Base-by-base conservation (phyloP, 2,888 invertebrate species). In the Nymphalis c-album region DNA sequence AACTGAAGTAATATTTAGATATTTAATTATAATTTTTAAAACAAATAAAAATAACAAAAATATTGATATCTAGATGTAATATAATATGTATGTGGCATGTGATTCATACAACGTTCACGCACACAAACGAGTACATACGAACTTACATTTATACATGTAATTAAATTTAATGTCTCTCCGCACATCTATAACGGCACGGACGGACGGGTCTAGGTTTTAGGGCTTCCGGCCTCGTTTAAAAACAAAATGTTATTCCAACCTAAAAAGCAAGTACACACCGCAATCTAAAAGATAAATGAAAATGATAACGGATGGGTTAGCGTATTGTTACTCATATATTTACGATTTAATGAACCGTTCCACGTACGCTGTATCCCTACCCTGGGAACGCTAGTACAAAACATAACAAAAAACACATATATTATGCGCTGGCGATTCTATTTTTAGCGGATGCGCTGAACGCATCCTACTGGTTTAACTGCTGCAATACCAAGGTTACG, bases 401-500 rank as follows among this genome's bases (percentile, higher is more conserved):
- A 82, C 74, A 80, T 26, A 31, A 81, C 80, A 85, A 88, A 90
- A 88, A 88, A 84, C 82, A 74, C 77, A 83, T 84, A 86, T 86
- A 87, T 86, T 84, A 87, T 85, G 84, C 86, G 81, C 79, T 78
- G 84, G 75, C 82, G 78, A 73, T 76, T 84, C 89, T 91, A 91
- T 91, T 88, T 90, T 81, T 91, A 91, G 88, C 71, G 86, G 57
- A 57, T 40, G 57, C 57, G 57, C 57, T 16, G 57, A 57, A 83
- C 85, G 86, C 87, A 86, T 90, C 88, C 90, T 85, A 88, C 87
- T 88, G 89, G 90, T 82, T 85, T 77, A 70, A 76, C 83, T 81
- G 79, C 83, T 81, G 85, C 88, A 89, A 85, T 90, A 91, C 90
- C 91, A 91, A 91, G 91, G 91, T 88, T 90, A 86, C 84, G 78